Percentiles rank a stretch among this genome's conserved stretches.
phyloP scores from a whole-genome alignment of 1,140 invertebrate genomes.

The Pogonomyrmex californicus region DNA sequence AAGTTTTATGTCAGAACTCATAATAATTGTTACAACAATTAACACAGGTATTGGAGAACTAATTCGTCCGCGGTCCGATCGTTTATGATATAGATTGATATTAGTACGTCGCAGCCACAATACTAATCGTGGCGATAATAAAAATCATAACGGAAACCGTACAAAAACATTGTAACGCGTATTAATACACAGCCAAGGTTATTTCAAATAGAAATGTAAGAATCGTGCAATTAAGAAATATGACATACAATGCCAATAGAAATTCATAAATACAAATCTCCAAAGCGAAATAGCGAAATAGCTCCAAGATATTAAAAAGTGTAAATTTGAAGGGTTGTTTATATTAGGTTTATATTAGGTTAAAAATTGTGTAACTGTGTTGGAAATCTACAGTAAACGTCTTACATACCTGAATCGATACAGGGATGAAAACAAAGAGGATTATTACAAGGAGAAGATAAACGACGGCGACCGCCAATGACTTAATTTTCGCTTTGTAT shows the following conservation, averaged over 20 bases:
- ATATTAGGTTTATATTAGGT: neutral
- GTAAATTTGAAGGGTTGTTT: no score
- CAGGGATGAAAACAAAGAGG: neutral
- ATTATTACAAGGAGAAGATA: neutral
- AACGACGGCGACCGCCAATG: neutral
- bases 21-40: neutral
- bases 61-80: neutral
- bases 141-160: neutral
- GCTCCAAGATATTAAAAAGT: no score
- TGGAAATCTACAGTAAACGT: neutral
- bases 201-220: neutral
- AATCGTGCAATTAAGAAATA: neutral
- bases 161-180: neutral
- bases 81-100: neutral
- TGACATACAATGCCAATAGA: neutral
- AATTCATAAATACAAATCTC: neutral
- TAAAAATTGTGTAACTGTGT: neutral
- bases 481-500: neutral
- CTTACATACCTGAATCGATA: slow-evolving; percentile 21
- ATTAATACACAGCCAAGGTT: neutral
- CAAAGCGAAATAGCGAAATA: neutral
- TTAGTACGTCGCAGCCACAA: neutral
- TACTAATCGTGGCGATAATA: no score
- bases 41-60: neutral
- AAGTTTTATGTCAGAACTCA: neutral